Base-by-base conservation (phyloP, 1,140 invertebrate species). In the Drosophila ananassae region DNA sequence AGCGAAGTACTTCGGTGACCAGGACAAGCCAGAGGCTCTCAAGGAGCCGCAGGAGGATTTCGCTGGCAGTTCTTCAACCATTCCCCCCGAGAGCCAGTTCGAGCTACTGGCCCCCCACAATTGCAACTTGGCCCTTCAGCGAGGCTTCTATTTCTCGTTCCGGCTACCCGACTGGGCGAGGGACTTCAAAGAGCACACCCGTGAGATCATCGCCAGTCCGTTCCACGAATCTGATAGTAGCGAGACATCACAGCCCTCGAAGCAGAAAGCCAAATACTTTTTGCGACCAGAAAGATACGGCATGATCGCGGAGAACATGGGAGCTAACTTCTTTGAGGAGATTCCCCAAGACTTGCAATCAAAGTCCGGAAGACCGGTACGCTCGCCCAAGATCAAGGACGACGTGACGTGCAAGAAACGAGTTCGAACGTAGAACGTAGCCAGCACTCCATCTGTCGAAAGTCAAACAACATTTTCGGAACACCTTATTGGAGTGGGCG, bases 351-450 rank as follows among this genome's bases (percentile, higher is more conserved):
- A 28, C 3, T 4, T 50, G 4, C 10, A 28, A 9, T 28, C 3
- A 8, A 55, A 57, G 22, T 4, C 25, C 7, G 46, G 5, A 9
- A 37, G 37, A 10, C 46, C 54, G 28, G 47, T 62, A 6, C 66
- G 48, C 39, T 50, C 34, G 2, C 71, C 74, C 28, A 89, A 89
- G 51, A 87, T 89, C 17, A 87, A 87, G 48, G 72, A 89, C 25
- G 82, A 87, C 28, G 44, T 77, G n/a, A 81, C 78, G 0, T 85
- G 82, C 55, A 48, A 69, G 17, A 85, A 85, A 58, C 46, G 51
- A 25, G 32, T 46, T n/a, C 24, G n/a, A n/a, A 9, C 51, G 13
- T 68, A 82, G 60, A 50, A 17, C 17, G 17, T 17, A 5, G 22
- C 30, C 41, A n/a, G 4, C 12, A n/a, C 51, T 10, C 56, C 24